Base-by-base conservation (phyloP, 2,797 vertebrate genomes). In the Decapterus maruadsi region DNA sequence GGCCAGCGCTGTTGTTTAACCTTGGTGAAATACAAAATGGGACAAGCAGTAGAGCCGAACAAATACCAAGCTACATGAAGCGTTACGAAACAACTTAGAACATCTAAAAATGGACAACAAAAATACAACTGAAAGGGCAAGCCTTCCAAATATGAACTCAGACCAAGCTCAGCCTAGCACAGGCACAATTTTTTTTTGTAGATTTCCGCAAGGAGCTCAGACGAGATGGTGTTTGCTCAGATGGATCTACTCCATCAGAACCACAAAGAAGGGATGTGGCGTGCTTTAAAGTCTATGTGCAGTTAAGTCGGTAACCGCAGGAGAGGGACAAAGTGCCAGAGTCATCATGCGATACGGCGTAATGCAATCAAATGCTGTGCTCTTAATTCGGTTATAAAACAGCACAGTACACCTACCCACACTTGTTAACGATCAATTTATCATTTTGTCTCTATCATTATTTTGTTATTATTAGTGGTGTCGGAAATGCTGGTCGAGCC, bases 11-110 rank as follows among this genome's bases (percentile, higher is more conserved):
- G 77, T 87, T 91, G 81, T 92, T 92, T 92, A 88, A 94, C 90
- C 90, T 90, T 88, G 89, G 90, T 71, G 66, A 91, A 91, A 92
- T 81, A 87, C 86, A 85, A 90, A 92, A 92, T 87, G 90, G 92
- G 84, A 93, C 91, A 88, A 89, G 90, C 87, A 90, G 81, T 31
- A 87, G 90, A 90, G 87, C 87, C 48, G 84, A 92, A 90, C 87
- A 93, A 91, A 94, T 85, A 87, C 81, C 62, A 66, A 70, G 85
- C 77, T 84, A 86, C 84, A 81, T 80, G 83, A 83, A 89, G 84
- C 80, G 72, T 87, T 85, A 83, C 68, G 66, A 85, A 90, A 89
- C 78, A 88, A 90, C 87, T 90, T 76, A 81, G 78, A 91, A 77
- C 78, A 67, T 85, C 91, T 89, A 89, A 90, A 90, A 88, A 85